Conservation (phyloP, 2,888 invertebrate species). For the Xestoiulus laeticollis region DNA sequence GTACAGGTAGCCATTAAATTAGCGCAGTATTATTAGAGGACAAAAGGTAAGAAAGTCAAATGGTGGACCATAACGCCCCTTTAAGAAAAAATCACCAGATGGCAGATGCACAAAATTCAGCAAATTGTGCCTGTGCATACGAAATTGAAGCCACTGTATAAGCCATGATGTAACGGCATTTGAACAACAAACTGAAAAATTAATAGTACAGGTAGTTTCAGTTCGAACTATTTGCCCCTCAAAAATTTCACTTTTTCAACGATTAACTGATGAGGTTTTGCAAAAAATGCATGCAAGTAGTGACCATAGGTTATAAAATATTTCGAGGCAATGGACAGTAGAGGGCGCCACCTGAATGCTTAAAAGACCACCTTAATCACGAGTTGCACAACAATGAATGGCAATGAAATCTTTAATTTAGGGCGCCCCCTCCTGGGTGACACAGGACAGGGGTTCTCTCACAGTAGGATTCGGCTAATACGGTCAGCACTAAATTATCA, state of each 20-base stretch:
- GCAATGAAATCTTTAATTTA: constrained; percentile 10
- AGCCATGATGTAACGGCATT: neutral
- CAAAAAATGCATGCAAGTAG: too few relatives aligned
- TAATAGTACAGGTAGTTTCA: too few relatives aligned
- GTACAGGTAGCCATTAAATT: constrained; percentile 2
- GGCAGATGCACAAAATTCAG: neutral
- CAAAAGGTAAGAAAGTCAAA: constrained; percentile 37
- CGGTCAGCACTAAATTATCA: neutral
- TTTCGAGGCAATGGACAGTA: neutral
- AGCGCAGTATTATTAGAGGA: constrained; percentile 4
- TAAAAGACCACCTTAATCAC: neutral
- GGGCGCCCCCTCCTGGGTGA: neutral
- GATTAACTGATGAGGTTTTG: too few relatives aligned
- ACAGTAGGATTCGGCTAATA: constrained; percentile 15
- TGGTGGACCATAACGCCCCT: neutral
- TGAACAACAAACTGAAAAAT: too few relatives aligned
- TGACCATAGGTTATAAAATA: too few relatives aligned
- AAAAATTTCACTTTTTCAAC: too few relatives aligned
- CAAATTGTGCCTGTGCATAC: neutral
- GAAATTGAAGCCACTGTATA: neutral
- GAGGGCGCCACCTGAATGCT: neutral
- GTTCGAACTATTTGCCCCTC: too few relatives aligned
- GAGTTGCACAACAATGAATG: neutral
- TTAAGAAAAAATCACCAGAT: neutral
- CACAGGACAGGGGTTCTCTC: neutral